phyloP scores from a whole-genome alignment of 1,140 invertebrate genomes.

The Eriosoma lanigerum region DNA sequence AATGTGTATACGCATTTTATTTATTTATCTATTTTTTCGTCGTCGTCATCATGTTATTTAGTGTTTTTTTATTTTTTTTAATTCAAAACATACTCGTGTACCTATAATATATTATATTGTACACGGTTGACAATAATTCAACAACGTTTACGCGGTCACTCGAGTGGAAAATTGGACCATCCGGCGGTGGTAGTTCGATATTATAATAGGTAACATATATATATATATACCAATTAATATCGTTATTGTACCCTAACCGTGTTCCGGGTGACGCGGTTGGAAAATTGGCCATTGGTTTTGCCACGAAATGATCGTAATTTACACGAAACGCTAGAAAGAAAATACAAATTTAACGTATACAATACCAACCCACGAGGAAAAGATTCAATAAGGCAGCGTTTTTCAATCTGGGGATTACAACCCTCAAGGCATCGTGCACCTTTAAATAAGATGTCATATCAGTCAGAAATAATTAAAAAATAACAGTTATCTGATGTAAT shows the following conservation, averaged over 20 bases:
- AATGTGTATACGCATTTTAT: conserved; percentile 10
- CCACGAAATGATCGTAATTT: too few relatives aligned
- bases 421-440: too few relatives aligned
- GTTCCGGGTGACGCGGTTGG: conserved; percentile 31
- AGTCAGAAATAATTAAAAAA: too few relatives aligned
- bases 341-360: too few relatives aligned
- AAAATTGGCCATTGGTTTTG: conserved; percentile 43
- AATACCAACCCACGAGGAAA: too few relatives aligned
- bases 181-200: background rate
- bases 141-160: conserved; percentile 42
- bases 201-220: background rate
- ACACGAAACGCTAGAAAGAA: too few relatives aligned
- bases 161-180: conserved; percentile 50
- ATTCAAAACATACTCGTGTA: background rate
- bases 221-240: background rate
- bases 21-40: conserved; percentile 5
- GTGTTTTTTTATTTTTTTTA: background rate
- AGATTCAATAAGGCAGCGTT: too few relatives aligned
- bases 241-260: background rate
- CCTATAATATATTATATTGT: background rate
- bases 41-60: conserved; percentile 27
- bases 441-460: too few relatives aligned
- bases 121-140: conserved; percentile 49
- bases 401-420: too few relatives aligned
- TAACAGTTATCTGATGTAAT: too few relatives aligned